Evolutionary conservation across 2,113 vertebrate genomes (phyloP), one percentile per base, ranked within the genome.

Genomic region (Charadrius vociferus): DNA sequence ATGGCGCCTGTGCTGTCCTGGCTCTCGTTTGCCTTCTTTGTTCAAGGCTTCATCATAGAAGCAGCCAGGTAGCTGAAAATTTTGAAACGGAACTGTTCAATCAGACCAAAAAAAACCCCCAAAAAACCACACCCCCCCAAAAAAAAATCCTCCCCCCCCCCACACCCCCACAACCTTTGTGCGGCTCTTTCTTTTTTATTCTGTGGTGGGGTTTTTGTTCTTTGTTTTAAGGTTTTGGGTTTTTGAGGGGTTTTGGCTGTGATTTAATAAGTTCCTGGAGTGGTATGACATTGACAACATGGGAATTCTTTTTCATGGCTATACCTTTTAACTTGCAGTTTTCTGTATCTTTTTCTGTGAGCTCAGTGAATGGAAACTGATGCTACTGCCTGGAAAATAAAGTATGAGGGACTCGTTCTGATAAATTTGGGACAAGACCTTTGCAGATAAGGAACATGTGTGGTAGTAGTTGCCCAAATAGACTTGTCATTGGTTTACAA

Each of bases 401-500:
- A 93, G 65, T 70, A 32, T 5, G 29, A 88, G 74, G 90, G n/a
- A 39, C 77, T 77, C 0, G 0, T 90, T 86, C 50, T 0, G 9
- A 93, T 94, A 90, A 94, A 94, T 90, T 34, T 2, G 4, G 93
- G 94, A 94, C 45, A 85, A 81, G 91, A 70, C 90, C 82, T 92
- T 70, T 96, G 56, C 89, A 96, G 83, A 95, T 95, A 94, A 94
- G 81, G 86, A 96, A 72, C 84, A 34, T 26, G 70, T 80, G 70
- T 89, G 86, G 70, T 95, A 70, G 91, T 80, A 43, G 75, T 74
- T 93, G 91, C 95, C 63, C 75, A 95, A 86, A 93, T 86, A 92
- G 92, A 80, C 78, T 95, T 96, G 81, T 94, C 71, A 73, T 85
- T 83, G 88, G 61, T 79, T 95, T 90, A 81, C 93, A 91, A 50